Percentiles rank a stretch among this genome's conserved stretches.
Evolutionary conservation across 1,140 invertebrate species (phyloP).

Genomic region (Chelonus insularis): DNA sequence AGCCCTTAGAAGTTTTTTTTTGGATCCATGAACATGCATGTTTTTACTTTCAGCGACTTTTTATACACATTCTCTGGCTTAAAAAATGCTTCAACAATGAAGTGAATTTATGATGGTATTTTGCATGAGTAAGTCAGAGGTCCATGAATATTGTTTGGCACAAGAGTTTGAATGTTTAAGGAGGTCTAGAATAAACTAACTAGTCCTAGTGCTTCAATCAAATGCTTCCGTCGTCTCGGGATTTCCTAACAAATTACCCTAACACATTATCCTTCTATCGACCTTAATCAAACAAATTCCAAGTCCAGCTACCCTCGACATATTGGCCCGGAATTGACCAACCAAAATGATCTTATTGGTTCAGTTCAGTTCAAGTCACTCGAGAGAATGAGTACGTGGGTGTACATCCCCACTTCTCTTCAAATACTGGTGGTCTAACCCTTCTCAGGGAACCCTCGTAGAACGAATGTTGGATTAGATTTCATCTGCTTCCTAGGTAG

Average conservation of each 20-base stretch:
- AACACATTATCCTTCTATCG: constrained; percentile 30
- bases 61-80: not conserved
- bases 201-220: constrained; percentile 16
- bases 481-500: constrained; percentile 34
- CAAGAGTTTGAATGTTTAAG: not conserved
- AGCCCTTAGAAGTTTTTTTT: not conserved
- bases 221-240: constrained; percentile 4
- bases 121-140: not conserved
- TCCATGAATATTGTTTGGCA: not conserved
- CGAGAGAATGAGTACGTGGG: not conserved
- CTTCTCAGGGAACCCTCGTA: constrained; percentile 33
- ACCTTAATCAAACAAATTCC: constrained; percentile 26
- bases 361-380: not conserved
- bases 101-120: not conserved
- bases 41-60: not conserved
- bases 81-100: not conserved
- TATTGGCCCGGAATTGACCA: constrained; percentile 27
- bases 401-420: not conserved
- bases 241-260: constrained; percentile 27
- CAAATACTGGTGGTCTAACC: constrained; percentile 1
- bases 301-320: not conserved
- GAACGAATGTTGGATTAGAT: constrained; percentile 42
- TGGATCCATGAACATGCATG: not conserved
- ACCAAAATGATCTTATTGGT: constrained; percentile 27
- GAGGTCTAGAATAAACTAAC: not conserved